phyloP scores from a whole-genome alignment of 2,113 vertebrate species.

The Nibea albiflora region DNA sequence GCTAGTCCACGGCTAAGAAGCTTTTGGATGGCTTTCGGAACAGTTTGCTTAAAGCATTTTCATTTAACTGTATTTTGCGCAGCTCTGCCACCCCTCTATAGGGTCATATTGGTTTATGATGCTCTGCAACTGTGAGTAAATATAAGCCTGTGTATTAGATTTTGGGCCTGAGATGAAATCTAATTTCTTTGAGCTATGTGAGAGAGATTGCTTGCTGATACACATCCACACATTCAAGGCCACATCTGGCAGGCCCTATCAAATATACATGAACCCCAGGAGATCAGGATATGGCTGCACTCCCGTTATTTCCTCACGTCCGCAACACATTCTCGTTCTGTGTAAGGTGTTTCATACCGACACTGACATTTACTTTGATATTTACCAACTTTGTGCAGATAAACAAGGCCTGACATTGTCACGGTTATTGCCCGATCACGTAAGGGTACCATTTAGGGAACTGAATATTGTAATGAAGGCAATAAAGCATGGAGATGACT shows the following conservation, averaged over 20 bases:
- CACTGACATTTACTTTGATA: slow-evolving; percentile 60
- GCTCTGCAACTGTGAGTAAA: slow-evolving; percentile 80
- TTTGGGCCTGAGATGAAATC: slow-evolving; percentile 78
- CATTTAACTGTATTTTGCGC: slow-evolving; percentile 74
- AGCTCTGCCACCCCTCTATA: slow-evolving; percentile 52
- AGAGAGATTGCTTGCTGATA: slow-evolving; percentile 72
- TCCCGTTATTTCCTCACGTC: slow-evolving; percentile 52
- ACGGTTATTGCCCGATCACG: slow-evolving; percentile 42
- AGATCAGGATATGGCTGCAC: slow-evolving; percentile 60
- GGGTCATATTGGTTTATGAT: slow-evolving; percentile 79
- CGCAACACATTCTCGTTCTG: slow-evolving; percentile 32
- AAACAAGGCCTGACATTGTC: slow-evolving; percentile 36
- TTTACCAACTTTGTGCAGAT: slow-evolving; percentile 59
- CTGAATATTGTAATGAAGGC: slow-evolving; percentile 62
- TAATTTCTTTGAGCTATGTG: slow-evolving; percentile 75
- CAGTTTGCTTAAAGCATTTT: slow-evolving; percentile 75
- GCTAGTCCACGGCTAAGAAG: slow-evolving; percentile 35
- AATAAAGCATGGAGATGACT: slow-evolving; percentile 71
- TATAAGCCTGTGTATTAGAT: slow-evolving; percentile 81
- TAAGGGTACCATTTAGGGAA: slow-evolving; percentile 54
- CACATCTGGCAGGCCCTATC: slow-evolving; percentile 76
- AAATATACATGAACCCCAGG: slow-evolving; percentile 77
- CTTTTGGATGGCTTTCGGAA: slow-evolving; percentile 57
- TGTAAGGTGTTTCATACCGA: slow-evolving; percentile 21
- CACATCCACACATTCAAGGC: slow-evolving; percentile 74